These are phyloP conservation scores for Oryzias sinensis DNA, from an alignment of 2,797 vertebrate genomes.

Conservation along the genomic window DNA sequence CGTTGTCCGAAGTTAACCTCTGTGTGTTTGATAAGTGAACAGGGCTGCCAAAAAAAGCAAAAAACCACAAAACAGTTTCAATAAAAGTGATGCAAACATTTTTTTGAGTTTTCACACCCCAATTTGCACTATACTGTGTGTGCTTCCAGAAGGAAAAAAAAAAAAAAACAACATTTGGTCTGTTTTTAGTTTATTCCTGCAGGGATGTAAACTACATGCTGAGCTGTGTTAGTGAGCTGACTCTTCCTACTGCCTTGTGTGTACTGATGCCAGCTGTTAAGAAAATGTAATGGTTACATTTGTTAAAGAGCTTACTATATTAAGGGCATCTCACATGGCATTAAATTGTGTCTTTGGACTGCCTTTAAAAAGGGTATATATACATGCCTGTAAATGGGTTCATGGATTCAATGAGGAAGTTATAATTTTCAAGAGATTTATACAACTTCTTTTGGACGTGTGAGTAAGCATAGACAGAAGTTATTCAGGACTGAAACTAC, in stretches of 20 bases:
- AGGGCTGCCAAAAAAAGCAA: not conserved
- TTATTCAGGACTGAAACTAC: no score
- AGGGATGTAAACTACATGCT: conserved; percentile 4
- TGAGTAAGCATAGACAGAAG: no score
- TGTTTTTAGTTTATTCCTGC: conserved; percentile 11
- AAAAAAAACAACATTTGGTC: not conserved
- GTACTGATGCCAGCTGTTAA: conserved; percentile 16
- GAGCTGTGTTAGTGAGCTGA: conserved; percentile 14
- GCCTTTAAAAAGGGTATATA: conserved; percentile 1
- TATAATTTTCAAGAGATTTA: not conserved
- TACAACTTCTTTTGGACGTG: not conserved
- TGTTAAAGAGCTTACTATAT: conserved; percentile 6
- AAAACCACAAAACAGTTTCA: no score
- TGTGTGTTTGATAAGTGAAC: no score
- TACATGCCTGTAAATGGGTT: not conserved
- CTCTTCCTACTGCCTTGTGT: conserved; percentile 18
- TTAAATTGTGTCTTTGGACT: not conserved
- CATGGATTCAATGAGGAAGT: not conserved
- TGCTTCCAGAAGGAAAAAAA: not conserved
- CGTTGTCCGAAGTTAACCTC: no score
- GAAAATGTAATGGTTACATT: conserved; percentile 24
- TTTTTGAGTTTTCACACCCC: no score
- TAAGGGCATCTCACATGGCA: conserved; percentile 4
- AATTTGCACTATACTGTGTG: not conserved
- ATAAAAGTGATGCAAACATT: no score